Percentiles rank a stretch among this genome's conserved stretches.
phyloP scores from a whole-genome alignment of 30 jellyfish, hydroid and myxozoan species.

The Cassiopea xamachana region DNA sequence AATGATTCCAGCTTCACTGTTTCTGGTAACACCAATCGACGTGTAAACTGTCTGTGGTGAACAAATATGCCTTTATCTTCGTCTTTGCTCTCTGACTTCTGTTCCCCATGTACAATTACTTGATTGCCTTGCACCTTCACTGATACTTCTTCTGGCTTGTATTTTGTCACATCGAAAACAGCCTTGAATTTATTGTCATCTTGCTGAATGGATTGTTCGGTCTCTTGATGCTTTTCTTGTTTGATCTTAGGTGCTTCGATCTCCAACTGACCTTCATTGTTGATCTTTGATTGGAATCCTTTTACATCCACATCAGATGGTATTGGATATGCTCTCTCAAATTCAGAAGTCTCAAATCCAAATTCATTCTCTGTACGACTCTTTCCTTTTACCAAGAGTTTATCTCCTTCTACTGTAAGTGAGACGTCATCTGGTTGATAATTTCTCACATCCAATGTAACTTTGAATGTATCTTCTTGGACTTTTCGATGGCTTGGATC shows the following conservation, averaged over 20 bases:
- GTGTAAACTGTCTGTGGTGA: constrained; percentile 63
- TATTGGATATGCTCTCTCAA: too few relatives aligned
- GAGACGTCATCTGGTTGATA: neutral
- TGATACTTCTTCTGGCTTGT: constrained; percentile 73
- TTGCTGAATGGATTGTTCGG: too few relatives aligned
- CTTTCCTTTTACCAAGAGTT: constrained; percentile 63
- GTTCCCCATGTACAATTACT: constrained; percentile 53
- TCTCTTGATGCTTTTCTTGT: too few relatives aligned
- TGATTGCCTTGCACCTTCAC: constrained; percentile 67
- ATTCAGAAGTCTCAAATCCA: constrained; percentile 17
- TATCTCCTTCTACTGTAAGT: constrained; percentile 32
- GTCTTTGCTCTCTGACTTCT: constrained; percentile 34
- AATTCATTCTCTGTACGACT: constrained; percentile 62
- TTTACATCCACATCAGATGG: too few relatives aligned
- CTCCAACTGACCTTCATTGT: neutral
- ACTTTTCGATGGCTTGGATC: neutral
- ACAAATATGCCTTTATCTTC: constrained; percentile 32
- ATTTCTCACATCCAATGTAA: neutral
- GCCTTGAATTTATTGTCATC: constrained; percentile 35
- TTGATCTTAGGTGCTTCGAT: too few relatives aligned
- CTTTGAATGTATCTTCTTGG: neutral
- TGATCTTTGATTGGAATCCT: constrained; percentile 30
- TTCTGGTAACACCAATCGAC: constrained; percentile 52
- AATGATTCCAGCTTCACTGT: constrained; percentile 36
- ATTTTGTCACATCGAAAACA: constrained; percentile 35